Evolutionary conservation across 1,140 invertebrate species (phyloP).

Genomic region (Papilio xuthus): DNA sequence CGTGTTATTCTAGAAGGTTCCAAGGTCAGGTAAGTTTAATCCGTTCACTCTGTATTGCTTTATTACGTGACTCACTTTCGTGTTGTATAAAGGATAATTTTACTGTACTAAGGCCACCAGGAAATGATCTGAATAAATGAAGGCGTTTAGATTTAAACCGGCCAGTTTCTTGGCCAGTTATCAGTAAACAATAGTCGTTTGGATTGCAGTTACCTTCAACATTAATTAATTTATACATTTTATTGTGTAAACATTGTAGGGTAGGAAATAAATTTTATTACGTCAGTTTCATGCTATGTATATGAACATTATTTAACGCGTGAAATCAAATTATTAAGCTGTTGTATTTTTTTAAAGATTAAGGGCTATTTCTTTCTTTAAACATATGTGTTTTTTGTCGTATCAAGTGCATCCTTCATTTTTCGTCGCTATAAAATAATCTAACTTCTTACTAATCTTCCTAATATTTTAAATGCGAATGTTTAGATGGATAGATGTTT

Average conservation of each 20-base stretch:
- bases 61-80: constrained; percentile 38
- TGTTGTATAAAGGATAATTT: constrained; percentile 33
- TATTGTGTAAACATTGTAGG: no score
- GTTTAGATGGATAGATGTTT: no score
- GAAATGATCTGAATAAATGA: constrained; percentile 40
- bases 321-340: no score
- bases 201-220: background rate
- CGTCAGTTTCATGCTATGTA: background rate
- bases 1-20: constrained; percentile 40
- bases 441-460: no score
- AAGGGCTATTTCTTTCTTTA: no score
- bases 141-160: constrained; percentile 29
- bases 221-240: background rate
- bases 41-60: constrained; percentile 41
- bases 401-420: no score
- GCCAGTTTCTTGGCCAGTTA: constrained; percentile 18
- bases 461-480: no score
- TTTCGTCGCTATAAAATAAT: no score
- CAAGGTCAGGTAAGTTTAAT: constrained; percentile 42
- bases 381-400: no score
- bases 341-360: no score
- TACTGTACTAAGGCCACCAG: constrained; percentile 44
- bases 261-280: no score
- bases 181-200: constrained; percentile 18
- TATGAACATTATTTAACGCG: background rate